Conservation (phyloP, 2,888 invertebrate species). For the Cephus nigrinus region DNA sequence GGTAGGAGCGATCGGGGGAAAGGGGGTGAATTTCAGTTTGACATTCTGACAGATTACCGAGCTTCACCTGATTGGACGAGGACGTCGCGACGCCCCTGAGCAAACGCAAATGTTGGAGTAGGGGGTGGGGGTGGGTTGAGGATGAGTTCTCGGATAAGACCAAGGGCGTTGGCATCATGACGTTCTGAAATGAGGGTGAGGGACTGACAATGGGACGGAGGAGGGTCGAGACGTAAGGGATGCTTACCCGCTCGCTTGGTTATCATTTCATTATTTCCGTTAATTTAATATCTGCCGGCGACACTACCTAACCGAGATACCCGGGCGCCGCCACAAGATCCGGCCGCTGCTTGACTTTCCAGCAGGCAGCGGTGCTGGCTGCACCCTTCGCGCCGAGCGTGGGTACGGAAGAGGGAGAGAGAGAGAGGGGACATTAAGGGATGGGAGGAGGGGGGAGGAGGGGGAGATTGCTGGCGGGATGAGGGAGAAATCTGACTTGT, state of each 20-base stretch:
- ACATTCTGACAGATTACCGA: slow-evolving; percentile 40
- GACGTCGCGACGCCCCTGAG: slow-evolving; percentile 11
- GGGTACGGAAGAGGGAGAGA: slow-evolving; percentile 7
- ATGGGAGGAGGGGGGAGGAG: background rate
- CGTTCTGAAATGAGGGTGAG: background rate
- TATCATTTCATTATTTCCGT: slow-evolving; percentile 62
- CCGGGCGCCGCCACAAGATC: slow-evolving; percentile 14
- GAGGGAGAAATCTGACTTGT: slow-evolving; percentile 61
- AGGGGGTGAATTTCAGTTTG: slow-evolving; percentile 24
- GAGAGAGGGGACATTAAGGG: slow-evolving; percentile 7
- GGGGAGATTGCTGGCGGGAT: slow-evolving; percentile 2
- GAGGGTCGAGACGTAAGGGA: background rate
- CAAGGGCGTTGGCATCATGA: background rate
- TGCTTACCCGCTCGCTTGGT: slow-evolving; percentile 38
- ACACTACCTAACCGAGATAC: background rate
- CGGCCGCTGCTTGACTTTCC: slow-evolving; percentile 12
- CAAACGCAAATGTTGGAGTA: slow-evolving; percentile 8
- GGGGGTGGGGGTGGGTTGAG: background rate
- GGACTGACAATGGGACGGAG: background rate
- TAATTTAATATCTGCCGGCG: slow-evolving; percentile 55
- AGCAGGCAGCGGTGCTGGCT: slow-evolving; percentile 17
- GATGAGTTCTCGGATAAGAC: background rate
- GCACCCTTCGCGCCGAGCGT: slow-evolving; percentile 10
- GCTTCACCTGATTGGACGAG: slow-evolving; percentile 23
- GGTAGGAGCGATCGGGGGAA: slow-evolving; percentile 11